These are phyloP conservation scores for Romanogobio albipinnatus DNA, from an alignment of 2,113 vertebrate species.

Conservation along the genomic window DNA sequence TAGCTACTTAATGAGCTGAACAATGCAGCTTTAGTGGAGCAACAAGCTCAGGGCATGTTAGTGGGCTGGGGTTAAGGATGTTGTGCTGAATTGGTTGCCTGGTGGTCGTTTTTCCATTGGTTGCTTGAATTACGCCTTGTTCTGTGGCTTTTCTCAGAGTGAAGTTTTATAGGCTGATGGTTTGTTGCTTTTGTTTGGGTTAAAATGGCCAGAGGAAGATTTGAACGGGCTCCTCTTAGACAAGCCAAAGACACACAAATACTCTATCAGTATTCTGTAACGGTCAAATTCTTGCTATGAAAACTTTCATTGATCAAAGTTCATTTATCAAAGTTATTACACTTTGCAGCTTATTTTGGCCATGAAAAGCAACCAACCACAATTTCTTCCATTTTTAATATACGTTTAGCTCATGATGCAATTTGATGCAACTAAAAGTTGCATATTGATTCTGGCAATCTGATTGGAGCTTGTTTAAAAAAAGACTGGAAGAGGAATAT, in stretches of 20 bases:
- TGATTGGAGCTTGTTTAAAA: not conserved
- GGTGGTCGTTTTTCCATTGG: not conserved
- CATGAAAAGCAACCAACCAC: not conserved
- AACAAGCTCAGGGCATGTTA: conserved; percentile 30
- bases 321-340: not conserved
- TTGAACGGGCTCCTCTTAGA: not conserved
- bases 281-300: not conserved
- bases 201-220: not conserved
- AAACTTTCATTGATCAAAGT: not conserved
- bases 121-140: conserved; percentile 32
- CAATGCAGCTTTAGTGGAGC: conserved; percentile 38
- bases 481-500: not conserved
- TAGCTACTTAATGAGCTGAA: conserved; percentile 59
- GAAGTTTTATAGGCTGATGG: conserved; percentile 23
- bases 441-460: not conserved
- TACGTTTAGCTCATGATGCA: not conserved
- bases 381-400: not conserved
- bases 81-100: conserved; percentile 25
- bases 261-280: not conserved
- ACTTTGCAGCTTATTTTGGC: not conserved
- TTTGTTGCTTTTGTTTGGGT: conserved; percentile 15
- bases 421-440: conserved; percentile 14
- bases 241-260: not conserved
- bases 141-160: conserved; percentile 3
- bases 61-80: conserved; percentile 1